Base-by-base conservation (phyloP, 2,113 vertebrate genomes). In the Ptyas mucosa region DNA sequence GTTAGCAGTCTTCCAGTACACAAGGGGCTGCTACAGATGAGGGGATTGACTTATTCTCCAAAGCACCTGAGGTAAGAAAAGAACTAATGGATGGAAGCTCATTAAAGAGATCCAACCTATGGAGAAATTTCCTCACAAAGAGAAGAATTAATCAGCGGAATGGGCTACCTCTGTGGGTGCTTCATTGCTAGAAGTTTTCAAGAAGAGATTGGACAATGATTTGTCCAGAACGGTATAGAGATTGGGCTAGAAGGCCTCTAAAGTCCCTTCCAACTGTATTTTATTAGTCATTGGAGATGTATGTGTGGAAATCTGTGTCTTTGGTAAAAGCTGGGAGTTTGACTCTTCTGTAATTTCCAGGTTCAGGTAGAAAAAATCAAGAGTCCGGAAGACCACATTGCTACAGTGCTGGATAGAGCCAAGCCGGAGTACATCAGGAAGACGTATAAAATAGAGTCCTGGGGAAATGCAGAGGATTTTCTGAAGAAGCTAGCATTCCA, bases 351-450 rank as follows among this genome's bases (percentile, higher is more conserved):
- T 93, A 0, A 0, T 81, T 93, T 96, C n/a, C 95, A 99, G 99
- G 99, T 99, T 95, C 99, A 99, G 98, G 99, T 99, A 94, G 99
- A 99, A 96, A 99, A 99, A 98, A 99, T 99, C 95, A 99, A 97
- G 95, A 98, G 96, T 96, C 99, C 99, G 1, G 99, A 99, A 94
- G 99, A 99, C 92, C 99, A 99, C 91, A 98, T 99, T 0, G 94
- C 94, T 89, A 98, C 99, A 0, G 99, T 99, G 43, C 96, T 99
- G 93, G 99, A 99, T 94, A 98, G 99, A 93, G 99, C 99, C 90
- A 99, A 99, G 94, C 97, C 98, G 2, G 99, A 99, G 93, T 99
- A 99, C 94, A 98, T 99, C 95, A 98, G 98, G 95, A 99, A 99
- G 96, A 99, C 99, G 0, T 99, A 99, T 96, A 99, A 98, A 93